phyloP scores from a whole-genome alignment of 64 coral and sea anemone species.

The Montipora capricornis region DNA sequence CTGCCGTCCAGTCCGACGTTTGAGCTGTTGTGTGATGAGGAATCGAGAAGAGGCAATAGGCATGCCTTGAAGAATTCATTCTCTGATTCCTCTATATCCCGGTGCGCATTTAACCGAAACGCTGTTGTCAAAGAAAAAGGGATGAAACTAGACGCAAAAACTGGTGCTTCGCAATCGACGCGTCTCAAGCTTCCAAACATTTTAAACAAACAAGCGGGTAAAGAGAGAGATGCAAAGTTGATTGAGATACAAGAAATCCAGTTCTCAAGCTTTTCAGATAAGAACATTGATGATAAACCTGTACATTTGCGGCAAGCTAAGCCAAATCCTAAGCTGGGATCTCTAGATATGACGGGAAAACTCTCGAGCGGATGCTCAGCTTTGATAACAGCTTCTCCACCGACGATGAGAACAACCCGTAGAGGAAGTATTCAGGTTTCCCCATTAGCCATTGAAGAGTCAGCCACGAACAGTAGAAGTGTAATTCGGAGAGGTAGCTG shows the following conservation, averaged over 20 bases:
- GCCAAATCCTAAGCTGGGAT: neutral
- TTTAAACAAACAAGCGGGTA: neutral
- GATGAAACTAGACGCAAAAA: neutral
- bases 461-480: neutral
- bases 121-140: neutral
- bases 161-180: neutral
- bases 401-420: neutral
- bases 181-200: slow-evolving; percentile 28
- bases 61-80: neutral
- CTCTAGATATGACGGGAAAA: neutral
- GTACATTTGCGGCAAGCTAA: neutral
- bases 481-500: slow-evolving; percentile 18
- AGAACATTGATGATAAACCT: neutral
- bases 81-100: slow-evolving; percentile 15
- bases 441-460: neutral
- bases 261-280: neutral
- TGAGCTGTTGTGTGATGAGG: neutral
- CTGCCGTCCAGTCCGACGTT: neutral
- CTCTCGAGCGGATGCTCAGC: slow-evolving; percentile 15
- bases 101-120: neutral
- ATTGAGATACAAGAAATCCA: slow-evolving; percentile 8
- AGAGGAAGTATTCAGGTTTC: slow-evolving; percentile 11
- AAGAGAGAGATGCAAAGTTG: neutral
- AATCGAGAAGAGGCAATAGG: neutral
- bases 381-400: neutral